Evolutionary conservation across 2,113 vertebrate species (phyloP), one percentile per base, ranked within the genome.

Genomic region (Melanerpes aurifrons): DNA sequence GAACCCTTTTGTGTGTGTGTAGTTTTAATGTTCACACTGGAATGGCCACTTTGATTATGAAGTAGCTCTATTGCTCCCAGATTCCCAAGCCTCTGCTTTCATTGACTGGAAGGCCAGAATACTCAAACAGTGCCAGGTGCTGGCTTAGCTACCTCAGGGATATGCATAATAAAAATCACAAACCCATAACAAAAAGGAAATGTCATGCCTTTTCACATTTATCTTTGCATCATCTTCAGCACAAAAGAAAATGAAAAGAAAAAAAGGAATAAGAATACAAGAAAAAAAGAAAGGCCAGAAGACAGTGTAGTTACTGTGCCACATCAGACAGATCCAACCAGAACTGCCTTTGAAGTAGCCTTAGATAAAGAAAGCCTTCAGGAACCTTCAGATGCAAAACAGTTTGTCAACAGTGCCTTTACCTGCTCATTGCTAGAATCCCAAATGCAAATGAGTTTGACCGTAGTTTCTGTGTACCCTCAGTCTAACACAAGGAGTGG

Each of bases 171-270:
- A 81, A 94, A 92, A 94, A 85, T 76, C 89, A 75, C 3, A 26
- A 66, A 82, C 40, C 29, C 48, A 18, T 62, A 69, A 68, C 75
- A 81, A 88, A 94, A 94, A 78, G 76, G 73, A 95, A 94, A 93
- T 81, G 91, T 87, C 84, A 83, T 32, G 79, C 54, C 85, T 94
- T 95, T 86, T 89, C 91, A 89, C 37, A 74, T 83, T 72, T 91
- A 91, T 93, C 91, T 87, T 81, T 91, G 76, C 79, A 82, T 87
- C 85, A 67, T 32, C 71, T 85, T 64, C 35, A 43, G 54, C 73
- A 79, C 54, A 64, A 63, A 88, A 88, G 45, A 90, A 87, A 84
- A 71, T 15, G 10, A 77, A 83, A 92, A 92, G 15, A n/a, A n/a
- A 70, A 70, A 87, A 68, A 8, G 18, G 24, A 72, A 61, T 48